These are phyloP conservation scores for Eupsilia transversa DNA, from an alignment of 2,888 invertebrate genomes.

Conservation along the genomic window DNA sequence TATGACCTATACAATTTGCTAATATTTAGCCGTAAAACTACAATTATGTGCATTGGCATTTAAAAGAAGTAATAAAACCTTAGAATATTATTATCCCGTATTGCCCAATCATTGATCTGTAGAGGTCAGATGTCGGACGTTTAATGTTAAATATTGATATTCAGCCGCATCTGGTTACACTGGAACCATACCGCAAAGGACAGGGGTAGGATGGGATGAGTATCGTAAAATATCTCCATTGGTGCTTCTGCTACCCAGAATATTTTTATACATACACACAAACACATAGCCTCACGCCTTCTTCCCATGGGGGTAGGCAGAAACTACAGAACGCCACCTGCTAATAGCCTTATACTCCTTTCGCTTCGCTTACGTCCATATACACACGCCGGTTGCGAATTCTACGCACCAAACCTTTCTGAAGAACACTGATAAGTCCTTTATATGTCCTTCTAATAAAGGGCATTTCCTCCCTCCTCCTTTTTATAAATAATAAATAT, in stretches of 20 bases:
- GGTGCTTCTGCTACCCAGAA: too few relatives aligned
- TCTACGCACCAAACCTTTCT: too few relatives aligned
- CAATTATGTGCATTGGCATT: background rate
- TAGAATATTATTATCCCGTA: background rate
- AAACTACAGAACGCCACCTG: background rate
- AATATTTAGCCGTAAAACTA: background rate
- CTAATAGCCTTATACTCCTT: background rate
- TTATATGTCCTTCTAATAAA: too few relatives aligned
- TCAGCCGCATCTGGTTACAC: background rate
- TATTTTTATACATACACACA: background rate
- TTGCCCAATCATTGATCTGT: background rate
- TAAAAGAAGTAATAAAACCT: background rate
- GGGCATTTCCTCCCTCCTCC: too few relatives aligned
- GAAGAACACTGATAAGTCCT: too few relatives aligned
- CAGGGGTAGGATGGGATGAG: background rate
- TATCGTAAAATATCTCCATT: conserved; percentile 4
- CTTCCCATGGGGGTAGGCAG: background rate
- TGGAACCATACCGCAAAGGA: background rate
- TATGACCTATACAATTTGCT: background rate
- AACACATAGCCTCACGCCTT: background rate
- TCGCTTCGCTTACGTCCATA: too few relatives aligned
- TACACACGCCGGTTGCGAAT: too few relatives aligned
- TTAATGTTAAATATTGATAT: background rate
- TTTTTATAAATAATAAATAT: too few relatives aligned
- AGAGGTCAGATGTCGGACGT: background rate